These are phyloP conservation scores for Thaleichthys pacificus DNA, from an alignment of 2,797 vertebrate genomes.

Conservation along the genomic window DNA sequence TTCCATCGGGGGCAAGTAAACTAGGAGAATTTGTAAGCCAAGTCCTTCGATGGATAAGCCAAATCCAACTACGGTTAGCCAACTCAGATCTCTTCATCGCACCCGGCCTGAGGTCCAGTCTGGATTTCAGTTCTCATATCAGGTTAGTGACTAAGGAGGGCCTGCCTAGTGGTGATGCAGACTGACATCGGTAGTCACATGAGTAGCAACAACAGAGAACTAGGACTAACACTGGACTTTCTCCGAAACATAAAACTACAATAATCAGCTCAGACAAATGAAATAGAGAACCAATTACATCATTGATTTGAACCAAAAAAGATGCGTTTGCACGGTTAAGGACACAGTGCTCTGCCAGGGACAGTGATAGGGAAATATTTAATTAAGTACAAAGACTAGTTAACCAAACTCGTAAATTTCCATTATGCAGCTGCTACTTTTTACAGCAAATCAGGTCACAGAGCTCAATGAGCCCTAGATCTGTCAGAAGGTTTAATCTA, in stretches of 20 bases:
- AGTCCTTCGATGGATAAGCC: no score
- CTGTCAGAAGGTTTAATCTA: neutral
- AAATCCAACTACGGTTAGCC: neutral
- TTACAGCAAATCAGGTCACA: neutral
- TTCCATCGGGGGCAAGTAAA: no score
- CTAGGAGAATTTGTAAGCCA: no score
- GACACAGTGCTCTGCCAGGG: neutral
- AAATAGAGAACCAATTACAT: neutral
- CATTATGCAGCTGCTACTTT: neutral
- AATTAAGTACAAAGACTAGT: no score
- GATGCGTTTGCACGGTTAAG: neutral
- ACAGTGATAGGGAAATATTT: neutral
- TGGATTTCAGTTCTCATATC: slow-evolving; percentile 4
- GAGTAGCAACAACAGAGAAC: neutral
- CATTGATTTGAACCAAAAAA: neutral
- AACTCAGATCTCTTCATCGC: neutral
- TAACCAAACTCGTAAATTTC: no score
- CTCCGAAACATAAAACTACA: neutral
- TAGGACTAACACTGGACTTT: neutral
- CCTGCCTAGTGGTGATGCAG: neutral
- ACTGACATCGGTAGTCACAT: neutral
- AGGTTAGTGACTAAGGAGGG: neutral
- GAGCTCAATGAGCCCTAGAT: neutral
- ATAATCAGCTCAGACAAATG: neutral
- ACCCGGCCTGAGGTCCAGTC: neutral